Evolutionary conservation across 2,113 vertebrate genomes (phyloP).

Genomic region (Prolemur simus): DNA sequence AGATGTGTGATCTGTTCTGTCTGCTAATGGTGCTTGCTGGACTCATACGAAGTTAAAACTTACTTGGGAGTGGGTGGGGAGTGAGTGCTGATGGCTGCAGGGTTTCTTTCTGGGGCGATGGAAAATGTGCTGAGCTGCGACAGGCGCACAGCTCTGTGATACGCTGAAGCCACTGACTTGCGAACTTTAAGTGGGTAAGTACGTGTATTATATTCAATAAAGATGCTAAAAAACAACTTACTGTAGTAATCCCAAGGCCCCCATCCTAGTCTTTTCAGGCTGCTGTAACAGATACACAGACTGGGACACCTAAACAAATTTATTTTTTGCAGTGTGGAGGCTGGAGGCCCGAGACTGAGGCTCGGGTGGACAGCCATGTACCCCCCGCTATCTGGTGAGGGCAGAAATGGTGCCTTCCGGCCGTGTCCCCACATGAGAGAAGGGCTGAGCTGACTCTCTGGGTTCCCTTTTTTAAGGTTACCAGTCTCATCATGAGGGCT

Average conservation of each 20-base stretch:
- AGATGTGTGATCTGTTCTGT: rapidly evolving
- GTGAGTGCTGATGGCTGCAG: too few relatives aligned
- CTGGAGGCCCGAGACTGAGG: not conserved
- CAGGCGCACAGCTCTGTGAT: rapidly evolving
- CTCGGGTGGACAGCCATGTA: not conserved
- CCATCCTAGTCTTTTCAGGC: not conserved
- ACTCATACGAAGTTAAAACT: rapidly evolving
- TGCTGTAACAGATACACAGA: not conserved
- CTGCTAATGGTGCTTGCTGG: not conserved
- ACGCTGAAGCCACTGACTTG: rapidly evolving
- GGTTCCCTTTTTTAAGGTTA: not conserved
- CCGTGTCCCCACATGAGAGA: not conserved
- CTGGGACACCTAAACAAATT: not conserved
- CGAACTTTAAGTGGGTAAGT: not conserved
- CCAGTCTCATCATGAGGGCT: not conserved
- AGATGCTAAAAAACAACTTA: rapidly evolving
- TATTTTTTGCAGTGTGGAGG: not conserved
- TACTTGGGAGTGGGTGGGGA: rapidly evolving
- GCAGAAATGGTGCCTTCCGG: not conserved
- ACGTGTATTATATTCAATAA: rapidly evolving
- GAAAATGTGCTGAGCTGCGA: not conserved
- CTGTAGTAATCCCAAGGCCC: rapidly evolving
- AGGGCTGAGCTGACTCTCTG: not conserved
- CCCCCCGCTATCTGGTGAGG: not conserved
- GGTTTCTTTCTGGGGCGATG: not conserved